Evolutionary conservation across 2,113 vertebrate genomes (phyloP), one percentile per base, ranked within the genome.

Genomic region (Silurus meridionalis): DNA sequence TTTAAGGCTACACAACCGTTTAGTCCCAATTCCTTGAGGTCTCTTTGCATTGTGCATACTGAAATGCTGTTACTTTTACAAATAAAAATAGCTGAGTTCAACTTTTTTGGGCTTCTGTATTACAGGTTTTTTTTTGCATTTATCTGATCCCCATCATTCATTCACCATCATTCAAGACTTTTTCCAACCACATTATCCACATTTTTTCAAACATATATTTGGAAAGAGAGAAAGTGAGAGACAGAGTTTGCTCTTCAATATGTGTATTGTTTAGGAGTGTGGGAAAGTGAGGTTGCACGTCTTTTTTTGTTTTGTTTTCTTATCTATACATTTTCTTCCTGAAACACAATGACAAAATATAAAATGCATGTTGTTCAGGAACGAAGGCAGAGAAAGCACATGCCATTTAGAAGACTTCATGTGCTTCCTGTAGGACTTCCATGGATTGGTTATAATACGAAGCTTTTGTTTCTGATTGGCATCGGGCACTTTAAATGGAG

Each of bases 371-470:
- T 53, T 58, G 85, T 89, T 85, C 25, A 79, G 75, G 67, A 87
- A 90, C 67, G 81, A 90, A 84, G 88, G 91, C 79, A 85, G 37
- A 72, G 87, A 67, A 61, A 57, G 77, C 82, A 50, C 78, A 90
- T 74, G 77, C 83, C 88, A 84, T 87, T 37, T 84, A 64, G 1
- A n/a, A 71, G 84, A 78, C 74, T 80, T 74, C 25, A 83, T 71
- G 86, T 64, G 87, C 91, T 90, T 93, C 93, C 92, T 93, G 91
- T 69, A 85, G 75, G 89, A 92, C 92, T 93, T 95, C 92, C 92
- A 88, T 81, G 5, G 25, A 90, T 83, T 92, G 90, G 88, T 87
- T 87, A 84, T 83, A 87, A 90, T 88, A 87, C 77, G 90, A 89
- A 67, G 78, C 83, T 61, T 87, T 86, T 85, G 66, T 83, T 83